Evolutionary conservation across 2,797 vertebrate genomes (phyloP), one percentile per base, ranked within the genome.

Genomic region (Karalla daura): DNA sequence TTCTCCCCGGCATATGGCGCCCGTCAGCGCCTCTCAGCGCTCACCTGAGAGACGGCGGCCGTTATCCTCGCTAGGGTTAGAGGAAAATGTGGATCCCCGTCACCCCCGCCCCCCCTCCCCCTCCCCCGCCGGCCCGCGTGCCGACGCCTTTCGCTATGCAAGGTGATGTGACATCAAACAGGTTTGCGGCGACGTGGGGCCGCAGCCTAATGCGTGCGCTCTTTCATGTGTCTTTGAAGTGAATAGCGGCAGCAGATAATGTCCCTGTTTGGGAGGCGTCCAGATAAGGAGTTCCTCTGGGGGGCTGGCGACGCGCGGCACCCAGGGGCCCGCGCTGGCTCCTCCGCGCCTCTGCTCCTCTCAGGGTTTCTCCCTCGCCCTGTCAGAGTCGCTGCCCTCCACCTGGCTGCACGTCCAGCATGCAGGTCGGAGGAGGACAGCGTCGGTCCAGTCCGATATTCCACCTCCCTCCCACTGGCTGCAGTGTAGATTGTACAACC

Each of bases 21-120:
- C 80, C 78, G 80, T 85, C 85, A 76, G 67, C 27, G 65, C 15
- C 52, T 88, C 90, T 89, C 78, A 86, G 89, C 86, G 87, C 70
- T 82, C 61, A 78, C 77, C 67, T 61, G 49, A 25, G 66, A 80
- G 78, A 66, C 61, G 61, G n/a, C 24, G 41, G 25, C 14, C 33
- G 15, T 67, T 50, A 24, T 32, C 45, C 40, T n/a, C n/a, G 56
- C 17, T n/a, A 49, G 28, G 54, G 20, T n/a, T n/a, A 43, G 32
- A 68, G 56, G 49, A 72, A 78, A 24, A 5, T 21, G 20, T 63
- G 32, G 41, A 44, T 28, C n/a, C n/a, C n/a, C n/a, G n/a, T n/a
- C n/a, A n/a, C n/a, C n/a, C n/a, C n/a, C n/a, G n/a, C n/a, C n/a
- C n/a, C n/a, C n/a, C 28, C 13, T 63, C 24, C 35, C 11, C 11